These are phyloP conservation scores for Seriola aureovittata DNA, from an alignment of 2,113 vertebrate species.

Conservation along the genomic window DNA sequence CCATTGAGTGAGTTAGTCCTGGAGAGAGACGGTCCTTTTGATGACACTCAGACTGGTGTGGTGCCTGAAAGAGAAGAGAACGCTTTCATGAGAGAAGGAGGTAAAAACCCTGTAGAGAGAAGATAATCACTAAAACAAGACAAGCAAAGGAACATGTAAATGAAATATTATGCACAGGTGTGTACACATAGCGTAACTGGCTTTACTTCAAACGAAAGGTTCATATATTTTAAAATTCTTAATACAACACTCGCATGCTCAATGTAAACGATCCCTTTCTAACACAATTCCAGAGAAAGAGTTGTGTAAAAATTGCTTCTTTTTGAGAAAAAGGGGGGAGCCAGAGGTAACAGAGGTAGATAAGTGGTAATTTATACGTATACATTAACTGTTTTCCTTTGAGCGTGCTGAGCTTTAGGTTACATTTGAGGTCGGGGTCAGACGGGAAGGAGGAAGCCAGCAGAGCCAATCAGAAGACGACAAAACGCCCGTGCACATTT, in stretches of 20 bases:
- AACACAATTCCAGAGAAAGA: background rate
- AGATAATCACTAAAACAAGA: background rate
- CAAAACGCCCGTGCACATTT: too few species aligned
- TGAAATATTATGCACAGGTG: background rate
- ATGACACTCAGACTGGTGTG: background rate
- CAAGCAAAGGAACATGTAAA: background rate
- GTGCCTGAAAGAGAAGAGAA: background rate
- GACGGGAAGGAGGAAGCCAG: too few species aligned
- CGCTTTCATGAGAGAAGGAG: background rate
- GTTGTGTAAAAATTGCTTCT: background rate
- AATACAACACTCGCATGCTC: background rate
- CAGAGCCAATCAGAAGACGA: too few species aligned
- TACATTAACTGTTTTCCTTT: too few species aligned
- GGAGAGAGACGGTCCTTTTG: background rate
- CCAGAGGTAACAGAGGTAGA: too few species aligned
- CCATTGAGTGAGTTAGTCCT: background rate
- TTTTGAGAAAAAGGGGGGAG: too few species aligned
- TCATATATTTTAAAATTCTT: background rate
- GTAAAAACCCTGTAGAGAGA: background rate
- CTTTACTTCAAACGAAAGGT: background rate
- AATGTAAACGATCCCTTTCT: background rate
- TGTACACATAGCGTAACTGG: background rate
- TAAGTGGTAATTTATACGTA: too few species aligned
- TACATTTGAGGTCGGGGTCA: too few species aligned
- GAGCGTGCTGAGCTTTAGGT: too few species aligned